Evolutionary conservation across 2,888 invertebrate species (phyloP).

Genomic region (Aleiodes testaceus): DNA sequence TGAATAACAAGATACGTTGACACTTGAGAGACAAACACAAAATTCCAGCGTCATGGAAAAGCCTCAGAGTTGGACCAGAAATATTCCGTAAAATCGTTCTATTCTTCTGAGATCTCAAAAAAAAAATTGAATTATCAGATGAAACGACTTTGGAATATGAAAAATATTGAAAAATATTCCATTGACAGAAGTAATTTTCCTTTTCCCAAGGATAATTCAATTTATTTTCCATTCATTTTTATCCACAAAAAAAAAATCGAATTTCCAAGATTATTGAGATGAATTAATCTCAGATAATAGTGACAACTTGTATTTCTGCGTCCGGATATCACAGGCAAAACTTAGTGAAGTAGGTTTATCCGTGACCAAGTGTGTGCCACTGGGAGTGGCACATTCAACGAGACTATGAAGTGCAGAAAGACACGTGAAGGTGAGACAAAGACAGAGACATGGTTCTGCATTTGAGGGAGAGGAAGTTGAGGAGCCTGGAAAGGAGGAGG

Average conservation of each 20-base stretch:
- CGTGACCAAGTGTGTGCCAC: constrained; percentile 42
- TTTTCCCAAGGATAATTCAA: no score
- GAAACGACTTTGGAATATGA: neutral
- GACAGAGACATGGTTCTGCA: constrained; percentile 5
- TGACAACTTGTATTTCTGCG: constrained; percentile 32
- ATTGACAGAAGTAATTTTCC: constrained; percentile 1
- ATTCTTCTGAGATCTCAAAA: neutral
- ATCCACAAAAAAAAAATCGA: no score
- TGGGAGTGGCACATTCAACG: constrained; percentile 48
- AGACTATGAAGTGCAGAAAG: constrained; percentile 24
- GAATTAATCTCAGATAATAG: constrained; percentile 34
- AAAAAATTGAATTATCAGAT: no score
- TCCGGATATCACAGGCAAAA: constrained; percentile 8
- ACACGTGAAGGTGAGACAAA: constrained; percentile 40
- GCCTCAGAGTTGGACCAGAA: neutral
- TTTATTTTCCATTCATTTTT: no score
- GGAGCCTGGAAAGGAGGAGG: constrained; percentile 24
- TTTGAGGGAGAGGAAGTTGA: constrained; percentile 10
- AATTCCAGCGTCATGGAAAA: neutral
- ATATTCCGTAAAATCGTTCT: neutral
- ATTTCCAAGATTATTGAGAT: constrained; percentile 29
- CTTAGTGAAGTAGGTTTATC: constrained; percentile 32
- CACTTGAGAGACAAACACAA: constrained; percentile 14
- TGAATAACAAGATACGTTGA: constrained; percentile 17
- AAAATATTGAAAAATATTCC: neutral